Conservation (phyloP, 1,140 invertebrate species). For the Lethrus apterus region DNA sequence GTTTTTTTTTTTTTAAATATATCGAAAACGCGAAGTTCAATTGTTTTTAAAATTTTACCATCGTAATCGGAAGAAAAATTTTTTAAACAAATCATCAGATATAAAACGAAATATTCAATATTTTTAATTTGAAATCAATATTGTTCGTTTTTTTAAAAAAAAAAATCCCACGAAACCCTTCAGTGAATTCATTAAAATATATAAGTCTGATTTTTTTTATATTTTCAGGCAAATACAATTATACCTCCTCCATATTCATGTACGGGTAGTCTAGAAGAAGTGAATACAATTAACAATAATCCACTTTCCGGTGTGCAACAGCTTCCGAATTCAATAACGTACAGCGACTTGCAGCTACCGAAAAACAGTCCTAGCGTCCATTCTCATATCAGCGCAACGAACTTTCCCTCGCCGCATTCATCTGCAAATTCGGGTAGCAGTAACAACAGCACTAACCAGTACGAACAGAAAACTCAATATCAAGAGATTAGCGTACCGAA, state of each 20-base stretch:
- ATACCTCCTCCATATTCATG: conserved; percentile 76
- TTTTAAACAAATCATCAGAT: neutral
- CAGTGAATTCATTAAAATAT: too few species aligned
- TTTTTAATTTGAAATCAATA: neutral
- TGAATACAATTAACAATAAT: conserved; percentile 31
- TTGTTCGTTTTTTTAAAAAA: too few species aligned
- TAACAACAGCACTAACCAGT: neutral
- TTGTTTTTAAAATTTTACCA: too few species aligned
- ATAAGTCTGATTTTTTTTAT: conserved; percentile 21
- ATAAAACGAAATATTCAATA: neutral
- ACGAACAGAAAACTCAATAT: neutral
- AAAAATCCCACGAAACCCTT: too few species aligned
- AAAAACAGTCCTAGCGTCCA: conserved; percentile 13
- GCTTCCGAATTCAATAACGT: conserved; percentile 15
- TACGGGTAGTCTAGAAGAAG: conserved; percentile 61
- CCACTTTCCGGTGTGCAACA: conserved; percentile 1
- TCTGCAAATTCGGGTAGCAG: neutral
- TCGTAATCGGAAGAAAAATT: too few species aligned
- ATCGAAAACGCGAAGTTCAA: too few species aligned
- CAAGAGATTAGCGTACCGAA: conserved; percentile 2
- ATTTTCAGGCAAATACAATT: conserved; percentile 60
- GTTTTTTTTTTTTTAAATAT: too few species aligned
- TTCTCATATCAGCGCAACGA: conserved; percentile 14
- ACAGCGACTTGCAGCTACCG: conserved; percentile 16
- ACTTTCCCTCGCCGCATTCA: neutral